Conservation (phyloP, 2,888 invertebrate genomes). For the Cistogaster globosa region DNA sequence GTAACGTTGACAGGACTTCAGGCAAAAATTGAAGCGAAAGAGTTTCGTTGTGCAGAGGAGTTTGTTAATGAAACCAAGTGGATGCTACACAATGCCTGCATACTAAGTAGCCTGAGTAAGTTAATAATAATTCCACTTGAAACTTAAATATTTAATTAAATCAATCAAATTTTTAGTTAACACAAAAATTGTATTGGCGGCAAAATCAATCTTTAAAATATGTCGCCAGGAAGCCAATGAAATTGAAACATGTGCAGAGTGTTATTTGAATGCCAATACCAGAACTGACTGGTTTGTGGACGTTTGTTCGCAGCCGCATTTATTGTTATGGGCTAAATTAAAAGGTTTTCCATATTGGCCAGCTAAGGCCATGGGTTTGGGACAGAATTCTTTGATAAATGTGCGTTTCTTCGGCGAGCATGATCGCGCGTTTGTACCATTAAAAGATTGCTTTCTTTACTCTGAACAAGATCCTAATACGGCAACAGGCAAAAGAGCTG, state of each 20-base stretch:
- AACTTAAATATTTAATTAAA: not conserved
- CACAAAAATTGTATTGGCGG: conserved; percentile 89
- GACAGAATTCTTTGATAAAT: conserved; percentile 89
- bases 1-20: conserved; percentile 92
- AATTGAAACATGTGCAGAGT: conserved; percentile 96
- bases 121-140: not conserved
- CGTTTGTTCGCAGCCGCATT: conserved; percentile 94
- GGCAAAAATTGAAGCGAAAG: conserved; percentile 88
- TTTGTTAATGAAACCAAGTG: conserved; percentile 95
- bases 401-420: conserved; percentile 98
- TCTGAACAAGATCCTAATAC: conserved; percentile 89
- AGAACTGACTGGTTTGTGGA: conserved; percentile 95
- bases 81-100: conserved; percentile 96
- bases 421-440: conserved; percentile 95
- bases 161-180: conserved; percentile 85
- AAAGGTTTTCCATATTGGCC: conserved; percentile 99
- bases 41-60: conserved; percentile 94
- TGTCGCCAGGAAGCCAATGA: conserved; percentile 95
- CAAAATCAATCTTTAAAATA: conserved; percentile 91
- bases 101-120: conserved; percentile 95
- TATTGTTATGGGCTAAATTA: conserved; percentile 97
- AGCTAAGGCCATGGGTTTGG: conserved; percentile 93
- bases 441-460: conserved; percentile 92
- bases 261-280: conserved; percentile 93
- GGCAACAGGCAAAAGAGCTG: conserved; percentile 80